A percentile compares a stretch with the other conserved stretches of the same genome.
These are phyloP conservation scores for Cyclura pinguis DNA, from an alignment of 2,797 vertebrate genomes.

Conservation along the genomic window DNA sequence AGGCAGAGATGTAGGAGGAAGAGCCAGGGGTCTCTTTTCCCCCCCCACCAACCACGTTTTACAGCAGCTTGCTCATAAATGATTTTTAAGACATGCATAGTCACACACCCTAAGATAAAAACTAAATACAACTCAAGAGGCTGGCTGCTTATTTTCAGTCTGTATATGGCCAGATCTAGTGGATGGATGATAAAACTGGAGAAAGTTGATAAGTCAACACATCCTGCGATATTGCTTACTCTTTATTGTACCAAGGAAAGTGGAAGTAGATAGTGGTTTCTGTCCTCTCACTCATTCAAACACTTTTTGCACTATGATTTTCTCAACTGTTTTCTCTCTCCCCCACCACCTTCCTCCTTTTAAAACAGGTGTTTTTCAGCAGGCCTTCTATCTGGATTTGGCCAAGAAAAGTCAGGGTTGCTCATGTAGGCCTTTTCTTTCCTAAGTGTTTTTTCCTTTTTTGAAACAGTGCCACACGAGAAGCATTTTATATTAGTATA, in stretches of 20 bases:
- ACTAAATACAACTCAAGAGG: slow-evolving; percentile 58
- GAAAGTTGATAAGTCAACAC: slow-evolving; percentile 71
- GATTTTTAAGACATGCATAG: slow-evolving; percentile 62
- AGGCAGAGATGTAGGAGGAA: slow-evolving; percentile 34
- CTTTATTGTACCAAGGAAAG: slow-evolving; percentile 57
- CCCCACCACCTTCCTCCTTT: neutral
- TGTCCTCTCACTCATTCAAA: slow-evolving; percentile 64
- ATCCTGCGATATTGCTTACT: slow-evolving; percentile 51
- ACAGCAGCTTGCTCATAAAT: slow-evolving; percentile 60
- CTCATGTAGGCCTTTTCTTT: slow-evolving; percentile 40
- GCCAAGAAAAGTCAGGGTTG: slow-evolving; percentile 21
- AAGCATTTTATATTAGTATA: slow-evolving; percentile 29
- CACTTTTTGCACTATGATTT: slow-evolving; percentile 28
- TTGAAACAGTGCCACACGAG: slow-evolving; percentile 36
- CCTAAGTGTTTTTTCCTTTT: neutral
- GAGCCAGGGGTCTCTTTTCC: slow-evolving; percentile 47
- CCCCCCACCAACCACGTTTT: slow-evolving; percentile 52
- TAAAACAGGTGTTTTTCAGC: slow-evolving; percentile 62
- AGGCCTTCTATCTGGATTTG: slow-evolving; percentile 63
- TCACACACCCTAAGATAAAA: slow-evolving; percentile 49
- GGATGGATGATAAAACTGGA: slow-evolving; percentile 70
- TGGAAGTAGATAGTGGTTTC: slow-evolving; percentile 56
- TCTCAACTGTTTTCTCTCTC: slow-evolving; percentile 51
- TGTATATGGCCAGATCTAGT: slow-evolving; percentile 70
- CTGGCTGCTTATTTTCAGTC: slow-evolving; percentile 77